Base-by-base conservation (phyloP, 1,140 invertebrate species). In the Zaprionus ornatus region DNA sequence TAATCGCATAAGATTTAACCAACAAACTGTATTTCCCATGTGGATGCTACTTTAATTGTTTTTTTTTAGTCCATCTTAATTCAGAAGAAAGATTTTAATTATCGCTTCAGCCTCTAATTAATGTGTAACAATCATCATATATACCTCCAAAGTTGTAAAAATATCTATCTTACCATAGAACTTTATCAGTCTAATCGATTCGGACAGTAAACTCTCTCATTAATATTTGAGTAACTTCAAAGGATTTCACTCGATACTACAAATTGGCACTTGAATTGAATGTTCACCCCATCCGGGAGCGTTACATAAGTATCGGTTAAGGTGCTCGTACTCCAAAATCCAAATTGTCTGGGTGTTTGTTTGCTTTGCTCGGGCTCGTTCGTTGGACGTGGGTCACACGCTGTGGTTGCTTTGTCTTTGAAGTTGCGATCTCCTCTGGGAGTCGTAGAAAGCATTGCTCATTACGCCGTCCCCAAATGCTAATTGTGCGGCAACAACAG, bases 401-500 rank as follows among this genome's bases (percentile, higher is more conserved):
- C 83, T 87, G 83, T 70, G 77, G 67, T 56, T 67, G 57, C 63
- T 63, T 78, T 72, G 74, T 61, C 84, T 87, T 87, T 88, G 80
- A 87, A 83, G 80, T 87, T 50, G 62, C 40, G 68, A 79, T 68
- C 71, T 73, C 64, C 35, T 74, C 76, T 60, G 79, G 71, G 55
- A 79, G 59, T 73, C 45, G 50, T 54, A 65, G 74, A 68, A 76
- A 60, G 74, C 59, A 77, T 70, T 60, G 68, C 83, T 84, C 80
- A 87, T 84, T 80, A 87, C 69, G 56, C 64, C 29, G 74, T 73
- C 56, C 59, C 70, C 48, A 63, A 79, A 70, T 69, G 56, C 71
- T 80, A 80, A 80, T 74, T 80, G 76, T 59, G 76, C 71, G 75
- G 75, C 71, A 70, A 57, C 66, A 64, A 66, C 52, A 63, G 45